Evolutionary conservation across 2,888 invertebrate species (phyloP), one percentile per base, ranked within the genome.

Genomic region (Acanthosepion lycidas): DNA sequence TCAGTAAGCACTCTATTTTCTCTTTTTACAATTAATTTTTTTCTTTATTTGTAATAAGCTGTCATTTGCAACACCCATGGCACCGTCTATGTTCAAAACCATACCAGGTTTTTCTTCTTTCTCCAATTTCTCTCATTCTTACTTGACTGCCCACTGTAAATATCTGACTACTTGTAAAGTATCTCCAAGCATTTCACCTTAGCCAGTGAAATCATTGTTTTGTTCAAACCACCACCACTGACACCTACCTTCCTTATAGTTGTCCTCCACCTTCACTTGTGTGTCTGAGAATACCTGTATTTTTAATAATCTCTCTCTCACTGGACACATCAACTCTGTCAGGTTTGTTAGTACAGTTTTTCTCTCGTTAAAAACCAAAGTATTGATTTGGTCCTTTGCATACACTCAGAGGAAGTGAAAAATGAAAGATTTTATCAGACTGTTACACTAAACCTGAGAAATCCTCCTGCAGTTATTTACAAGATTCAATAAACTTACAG

Each of bases 271-370:
- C 20, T 78, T 2, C 9, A n/a, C 12, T 78, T 78, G n/a, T 78
- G n/a, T 78, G n/a, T 78, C n/a, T 78, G 78, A 78, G 78, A 78
- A 78, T 33, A 78, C 78, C 78, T 78, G 78, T n/a, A 78, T 78
- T 78, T 78, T 78, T 78, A 9, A n/a, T 78, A n/a, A 78, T 78
- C 33, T 78, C n/a, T 78, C 78, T 78, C 78, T n/a, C 78, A 15
- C 12, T 78, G 59, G 59, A 59, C 23, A 55, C 5, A 23, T 20
- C 20, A 23, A 59, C n/a, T 78, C 78, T 33, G n/a, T 26, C 9
- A 55, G 20, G 55, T 78, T 28, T 78, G 28, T n/a, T 33, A 6
- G n/a, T 78, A n/a, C n/a, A 78, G 78, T 78, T n/a, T 23, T 33
- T n/a, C 33, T n/a, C n/a, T 78, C 33, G 78, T 78, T 78, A 33